phyloP scores from a whole-genome alignment of 2,113 vertebrate genomes.

The Grallaria varia region DNA sequence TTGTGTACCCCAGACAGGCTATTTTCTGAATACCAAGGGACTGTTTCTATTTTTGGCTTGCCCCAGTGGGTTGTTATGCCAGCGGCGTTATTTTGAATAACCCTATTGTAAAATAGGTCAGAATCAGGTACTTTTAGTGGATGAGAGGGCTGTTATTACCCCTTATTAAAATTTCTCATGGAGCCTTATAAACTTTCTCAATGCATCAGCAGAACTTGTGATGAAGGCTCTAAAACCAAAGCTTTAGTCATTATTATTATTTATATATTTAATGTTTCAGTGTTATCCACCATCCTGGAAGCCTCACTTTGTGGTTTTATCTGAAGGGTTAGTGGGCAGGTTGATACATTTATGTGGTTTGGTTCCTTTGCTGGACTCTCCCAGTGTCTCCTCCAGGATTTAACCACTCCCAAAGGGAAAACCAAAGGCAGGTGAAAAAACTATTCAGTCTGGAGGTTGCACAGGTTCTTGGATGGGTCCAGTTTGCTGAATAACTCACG shows the following conservation, averaged over 20 bases:
- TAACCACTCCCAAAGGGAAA: neutral
- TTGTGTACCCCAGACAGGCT: neutral
- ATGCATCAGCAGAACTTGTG: slow-evolving; percentile 32
- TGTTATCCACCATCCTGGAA: neutral
- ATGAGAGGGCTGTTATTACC: neutral
- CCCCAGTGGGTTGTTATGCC: neutral
- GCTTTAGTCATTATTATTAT: neutral
- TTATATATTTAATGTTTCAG: neutral
- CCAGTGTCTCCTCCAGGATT: neutral
- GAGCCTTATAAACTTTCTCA: slow-evolving; percentile 24
- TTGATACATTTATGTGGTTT: neutral
- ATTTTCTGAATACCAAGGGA: neutral
- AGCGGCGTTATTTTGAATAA: slow-evolving; percentile 40
- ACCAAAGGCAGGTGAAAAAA: neutral
- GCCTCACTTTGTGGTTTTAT: neutral
- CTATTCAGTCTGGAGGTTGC: neutral
- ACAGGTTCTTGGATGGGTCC: neutral
- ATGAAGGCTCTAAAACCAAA: slow-evolving; percentile 3
- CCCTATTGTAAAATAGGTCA: slow-evolving; percentile 55
- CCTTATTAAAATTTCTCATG: slow-evolving; percentile 36
- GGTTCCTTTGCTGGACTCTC: neutral
- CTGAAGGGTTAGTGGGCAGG: neutral
- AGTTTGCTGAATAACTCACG: neutral
- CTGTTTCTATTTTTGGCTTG: neutral
- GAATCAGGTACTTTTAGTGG: neutral